Evolutionary conservation across 2,888 invertebrate genomes (phyloP).

Genomic region (Taenaris catops): DNA sequence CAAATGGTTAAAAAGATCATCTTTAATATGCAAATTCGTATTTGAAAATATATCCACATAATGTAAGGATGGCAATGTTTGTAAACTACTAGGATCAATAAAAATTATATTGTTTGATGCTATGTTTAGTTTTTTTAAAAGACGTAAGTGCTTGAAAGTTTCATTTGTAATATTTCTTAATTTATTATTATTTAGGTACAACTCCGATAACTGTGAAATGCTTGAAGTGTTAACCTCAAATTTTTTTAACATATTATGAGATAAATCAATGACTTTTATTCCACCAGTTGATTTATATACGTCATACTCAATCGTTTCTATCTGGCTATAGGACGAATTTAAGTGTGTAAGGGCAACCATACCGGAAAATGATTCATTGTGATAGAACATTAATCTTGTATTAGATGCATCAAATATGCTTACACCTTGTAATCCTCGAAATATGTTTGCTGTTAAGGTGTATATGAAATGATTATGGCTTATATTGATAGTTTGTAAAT

Average conservation of each 20-base stretch:
- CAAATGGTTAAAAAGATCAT: constrained; percentile 14
- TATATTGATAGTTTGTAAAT: constrained; percentile 9
- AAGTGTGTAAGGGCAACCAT: constrained; percentile 2
- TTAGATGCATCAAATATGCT: constrained; percentile 6
- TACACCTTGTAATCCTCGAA: constrained; percentile 8
- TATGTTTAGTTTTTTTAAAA: constrained; percentile 12
- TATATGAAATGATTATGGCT: constrained; percentile 7
- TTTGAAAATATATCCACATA: constrained; percentile 11
- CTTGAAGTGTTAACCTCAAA: constrained; percentile 16
- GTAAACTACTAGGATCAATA: constrained; percentile 12
- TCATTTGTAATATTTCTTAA: constrained; percentile 12
- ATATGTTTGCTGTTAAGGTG: constrained; percentile 6
- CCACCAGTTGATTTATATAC: constrained; percentile 11
- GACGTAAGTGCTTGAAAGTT: constrained; percentile 10
- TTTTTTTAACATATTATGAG: constrained; percentile 12
- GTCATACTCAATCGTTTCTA: constrained; percentile 16
- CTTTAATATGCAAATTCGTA: constrained; percentile 6
- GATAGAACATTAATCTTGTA: constrained; percentile 6
- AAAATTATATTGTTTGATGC: constrained; percentile 12
- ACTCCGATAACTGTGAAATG: constrained; percentile 6
- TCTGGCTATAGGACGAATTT: constrained; percentile 11
- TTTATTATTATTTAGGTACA: constrained; percentile 17
- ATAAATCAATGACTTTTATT: constrained; percentile 16
- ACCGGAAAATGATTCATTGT: constrained; percentile 13
- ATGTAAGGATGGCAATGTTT: constrained; percentile 7